Conservation (phyloP, 1,140 invertebrate species). For the Cydia fagiglandana region DNA sequence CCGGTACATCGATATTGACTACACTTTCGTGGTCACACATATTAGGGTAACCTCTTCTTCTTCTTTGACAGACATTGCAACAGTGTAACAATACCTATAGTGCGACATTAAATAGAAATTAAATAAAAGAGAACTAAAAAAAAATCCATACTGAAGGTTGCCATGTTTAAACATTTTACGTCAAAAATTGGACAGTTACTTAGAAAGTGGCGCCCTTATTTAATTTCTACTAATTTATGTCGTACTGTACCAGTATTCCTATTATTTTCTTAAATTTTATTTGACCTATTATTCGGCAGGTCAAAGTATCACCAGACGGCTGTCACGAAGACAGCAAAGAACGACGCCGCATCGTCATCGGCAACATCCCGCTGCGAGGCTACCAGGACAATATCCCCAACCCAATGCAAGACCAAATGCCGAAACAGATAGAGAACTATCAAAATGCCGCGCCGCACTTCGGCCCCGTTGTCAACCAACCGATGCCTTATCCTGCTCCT, state of each 20-base stretch:
- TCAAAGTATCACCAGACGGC: conserved; percentile 74
- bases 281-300: conserved; percentile 46
- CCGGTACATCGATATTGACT: conserved; percentile 82
- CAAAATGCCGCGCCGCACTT: conserved; percentile 30
- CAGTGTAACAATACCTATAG: too few species aligned
- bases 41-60: neutral
- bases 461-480: conserved; percentile 44
- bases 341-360: conserved; percentile 80
- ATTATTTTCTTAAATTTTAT: too few species aligned
- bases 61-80: too few species aligned
- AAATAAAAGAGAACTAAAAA: too few species aligned
- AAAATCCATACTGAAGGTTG: too few species aligned
- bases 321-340: conserved; percentile 81
- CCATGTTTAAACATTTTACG: too few species aligned
- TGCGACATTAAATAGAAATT: too few species aligned
- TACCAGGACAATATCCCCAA: conserved; percentile 71
- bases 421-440: conserved; percentile 35
- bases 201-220: too few species aligned
- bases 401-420: conserved; percentile 51
- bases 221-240: too few species aligned
- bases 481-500: conserved; percentile 40
- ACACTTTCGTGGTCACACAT: conserved; percentile 80
- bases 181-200: too few species aligned
- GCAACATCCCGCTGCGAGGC: conserved; percentile 81
- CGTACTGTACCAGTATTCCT: too few species aligned